Evolutionary conservation across 2,113 vertebrate species (phyloP), one percentile per base, ranked within the genome.

Genomic region (Myocastor coypus): DNA sequence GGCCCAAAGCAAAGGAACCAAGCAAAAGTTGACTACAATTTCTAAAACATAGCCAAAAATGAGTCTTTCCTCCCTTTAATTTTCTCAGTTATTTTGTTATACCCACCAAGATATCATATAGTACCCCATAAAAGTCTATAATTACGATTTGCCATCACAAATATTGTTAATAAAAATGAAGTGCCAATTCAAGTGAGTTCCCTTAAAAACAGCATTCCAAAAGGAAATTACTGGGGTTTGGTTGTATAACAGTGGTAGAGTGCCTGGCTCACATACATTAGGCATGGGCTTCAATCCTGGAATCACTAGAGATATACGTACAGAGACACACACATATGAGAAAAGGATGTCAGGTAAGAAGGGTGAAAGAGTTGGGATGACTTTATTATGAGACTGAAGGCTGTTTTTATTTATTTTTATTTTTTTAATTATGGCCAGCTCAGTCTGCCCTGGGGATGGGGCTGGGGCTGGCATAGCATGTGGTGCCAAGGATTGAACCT

Each of bases 341-440:
- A 50, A 91, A 84, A 94, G 42, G 32, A 14, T n/a, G 61, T 57
- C 40, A 95, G 46, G 84, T 52, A 55, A 81, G 75, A 91, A 95
- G 20, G 8, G 10, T 88, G 26, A 68, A 89, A 83, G 13, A 55
- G 64, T 37, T 34, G 26, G 28, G 95, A 77, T 7, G 5, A 30
- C 19, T 57, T 77, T 68, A 59, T 75, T 71, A 61, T n/a, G n/a
- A n/a, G n/a, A n/a, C n/a, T n/a, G n/a, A n/a, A n/a, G n/a, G n/a
- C n/a, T n/a, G n/a, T n/a, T n/a, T n/a, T n/a, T n/a, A n/a, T n/a
- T n/a, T n/a, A n/a, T n/a, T n/a, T n/a, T n/a, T n/a, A n/a, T n/a
- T n/a, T n/a, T n/a, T n/a, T n/a, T n/a, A n/a, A n/a, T n/a, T n/a
- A n/a, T n/a, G n/a, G n/a, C n/a, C n/a, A n/a, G n/a, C n/a, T n/a